phyloP scores from a whole-genome alignment of 2,797 vertebrate species.

The Gobio occitaniae region DNA sequence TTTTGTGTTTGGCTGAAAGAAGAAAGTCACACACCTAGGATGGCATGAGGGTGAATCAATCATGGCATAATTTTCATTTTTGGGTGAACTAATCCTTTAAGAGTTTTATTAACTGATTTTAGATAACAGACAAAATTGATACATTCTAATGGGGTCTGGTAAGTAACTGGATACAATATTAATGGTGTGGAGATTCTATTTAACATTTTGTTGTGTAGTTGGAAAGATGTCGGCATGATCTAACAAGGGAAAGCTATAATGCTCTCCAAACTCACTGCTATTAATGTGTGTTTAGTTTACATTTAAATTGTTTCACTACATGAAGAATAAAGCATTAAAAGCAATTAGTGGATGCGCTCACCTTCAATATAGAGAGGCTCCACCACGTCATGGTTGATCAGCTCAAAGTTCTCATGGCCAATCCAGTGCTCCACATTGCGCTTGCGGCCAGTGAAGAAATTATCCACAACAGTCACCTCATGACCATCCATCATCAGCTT shows the following conservation, averaged over 20 bases:
- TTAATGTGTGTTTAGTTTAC: neutral
- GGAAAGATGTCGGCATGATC: neutral
- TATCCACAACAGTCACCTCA: conserved; percentile 98
- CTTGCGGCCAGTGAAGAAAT: conserved; percentile 99
- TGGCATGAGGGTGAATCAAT: no score
- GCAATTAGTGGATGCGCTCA: conserved; percentile 66
- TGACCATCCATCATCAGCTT: conserved; percentile 99
- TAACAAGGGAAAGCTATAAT: neutral
- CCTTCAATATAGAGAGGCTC: conserved; percentile 99
- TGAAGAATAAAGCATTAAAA: neutral
- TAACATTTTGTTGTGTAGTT: neutral
- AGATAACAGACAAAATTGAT: neutral
- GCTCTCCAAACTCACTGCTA: neutral
- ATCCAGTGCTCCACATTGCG: conserved; percentile 99
- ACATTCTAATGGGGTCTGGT: neutral
- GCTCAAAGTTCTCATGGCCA: conserved; percentile 99
- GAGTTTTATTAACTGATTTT: neutral
- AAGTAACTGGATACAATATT: neutral
- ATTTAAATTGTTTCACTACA: neutral
- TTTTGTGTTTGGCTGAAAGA: no score
- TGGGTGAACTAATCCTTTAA: neutral
- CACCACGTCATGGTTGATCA: conserved; percentile 98
- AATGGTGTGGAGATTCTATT: neutral
- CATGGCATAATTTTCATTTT: no score
- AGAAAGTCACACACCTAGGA: no score